These are phyloP conservation scores for Oxyteleia sp. DNA, from an alignment of 2,888 invertebrate genomes.

Conservation along the genomic window DNA sequence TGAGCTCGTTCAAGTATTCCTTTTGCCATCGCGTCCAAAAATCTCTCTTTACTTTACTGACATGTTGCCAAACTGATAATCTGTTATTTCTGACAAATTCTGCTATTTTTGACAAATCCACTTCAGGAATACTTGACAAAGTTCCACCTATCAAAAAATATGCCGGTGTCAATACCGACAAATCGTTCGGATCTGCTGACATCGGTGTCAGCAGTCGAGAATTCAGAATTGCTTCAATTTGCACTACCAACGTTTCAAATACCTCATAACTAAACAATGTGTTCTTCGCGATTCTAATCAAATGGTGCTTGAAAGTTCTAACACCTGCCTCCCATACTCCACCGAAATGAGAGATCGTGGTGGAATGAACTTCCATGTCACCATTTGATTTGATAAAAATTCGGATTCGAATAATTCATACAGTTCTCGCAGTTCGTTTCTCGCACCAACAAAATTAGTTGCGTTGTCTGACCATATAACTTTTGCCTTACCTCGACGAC, in stretches of 20 bases:
- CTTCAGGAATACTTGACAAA: conserved; percentile 28
- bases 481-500: conserved; percentile 4
- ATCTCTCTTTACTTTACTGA: conserved; percentile 27
- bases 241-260: conserved; percentile 7
- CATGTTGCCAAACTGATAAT: conserved; percentile 8
- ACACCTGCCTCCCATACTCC: conserved; percentile 16
- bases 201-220: background rate
- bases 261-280: conserved; percentile 13
- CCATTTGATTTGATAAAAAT: too few species aligned
- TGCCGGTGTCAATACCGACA: background rate
- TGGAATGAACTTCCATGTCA: conserved; percentile 19
- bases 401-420: too few species aligned
- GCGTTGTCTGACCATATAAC: conserved; percentile 5
- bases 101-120: conserved; percentile 12
- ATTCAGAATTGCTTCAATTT: conserved; percentile 1
- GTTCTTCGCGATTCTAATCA: conserved; percentile 10
- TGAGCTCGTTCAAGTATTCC: conserved; percentile 27
- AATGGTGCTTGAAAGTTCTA: background rate
- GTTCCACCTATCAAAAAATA: background rate
- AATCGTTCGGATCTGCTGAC: background rate
- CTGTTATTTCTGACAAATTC: too few species aligned
- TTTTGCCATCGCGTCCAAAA: conserved; percentile 36
- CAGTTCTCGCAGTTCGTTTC: conserved; percentile 2
- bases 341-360: conserved; percentile 18
- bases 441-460: conserved; percentile 6